These are phyloP conservation scores for Eugnorisma glareosa DNA, from an alignment of 2,888 invertebrate genomes.

Conservation along the genomic window DNA sequence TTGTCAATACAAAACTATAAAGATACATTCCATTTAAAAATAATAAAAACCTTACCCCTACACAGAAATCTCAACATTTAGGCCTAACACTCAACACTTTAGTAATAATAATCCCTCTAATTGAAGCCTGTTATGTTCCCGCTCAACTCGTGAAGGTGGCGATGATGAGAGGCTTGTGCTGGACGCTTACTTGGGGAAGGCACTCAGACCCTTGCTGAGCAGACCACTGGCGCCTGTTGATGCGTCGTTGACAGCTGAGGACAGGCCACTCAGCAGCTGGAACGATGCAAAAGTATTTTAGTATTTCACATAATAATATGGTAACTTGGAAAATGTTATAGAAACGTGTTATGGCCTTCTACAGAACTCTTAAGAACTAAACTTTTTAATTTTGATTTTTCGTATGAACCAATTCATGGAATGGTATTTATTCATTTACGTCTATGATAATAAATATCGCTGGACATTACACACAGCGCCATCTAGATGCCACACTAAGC, in stretches of 20 bases:
- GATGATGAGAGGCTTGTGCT: slow-evolving; percentile 45
- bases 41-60: neutral
- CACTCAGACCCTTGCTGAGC: slow-evolving; percentile 88
- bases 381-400: neutral
- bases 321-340: neutral
- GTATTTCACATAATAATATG: neutral
- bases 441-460: neutral
- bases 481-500: no score
- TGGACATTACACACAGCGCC: no score
- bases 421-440: neutral
- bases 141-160: slow-evolving; percentile 56
- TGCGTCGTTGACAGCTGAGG: slow-evolving; percentile 84
- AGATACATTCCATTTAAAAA: slow-evolving; percentile 1
- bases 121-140: slow-evolving; percentile 70
- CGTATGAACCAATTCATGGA: neutral
- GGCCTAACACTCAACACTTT: slow-evolving; percentile 2
- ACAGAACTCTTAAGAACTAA: neutral
- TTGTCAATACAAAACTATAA: slow-evolving; percentile 52
- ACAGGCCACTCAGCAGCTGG: slow-evolving; percentile 83
- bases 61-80: slow-evolving; percentile 28
- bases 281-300: slow-evolving; percentile 44
- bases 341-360: neutral
- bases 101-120: neutral
- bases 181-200: slow-evolving; percentile 83
- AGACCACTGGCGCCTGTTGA: slow-evolving; percentile 86